These are phyloP conservation scores for Telmatochromis brichardi DNA, from an alignment of 2,113 vertebrate genomes.

Conservation along the genomic window DNA sequence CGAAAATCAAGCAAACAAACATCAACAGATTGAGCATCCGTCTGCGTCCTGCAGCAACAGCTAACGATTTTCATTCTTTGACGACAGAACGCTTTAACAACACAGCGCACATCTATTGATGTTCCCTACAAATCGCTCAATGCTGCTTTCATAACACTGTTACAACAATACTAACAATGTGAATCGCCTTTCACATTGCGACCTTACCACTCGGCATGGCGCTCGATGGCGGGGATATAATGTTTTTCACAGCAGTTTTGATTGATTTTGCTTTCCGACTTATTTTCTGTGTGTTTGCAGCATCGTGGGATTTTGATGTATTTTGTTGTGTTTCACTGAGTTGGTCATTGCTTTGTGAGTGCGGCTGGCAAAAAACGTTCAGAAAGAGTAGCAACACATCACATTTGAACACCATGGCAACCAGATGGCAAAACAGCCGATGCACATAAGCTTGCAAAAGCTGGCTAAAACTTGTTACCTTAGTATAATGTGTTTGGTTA, in stretches of 20 bases:
- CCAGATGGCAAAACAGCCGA: not conserved
- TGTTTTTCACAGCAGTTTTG: not conserved
- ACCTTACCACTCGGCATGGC: not conserved
- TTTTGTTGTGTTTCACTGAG: not conserved
- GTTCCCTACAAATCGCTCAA: not conserved
- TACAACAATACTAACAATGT: not conserved
- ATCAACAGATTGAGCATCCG: not conserved
- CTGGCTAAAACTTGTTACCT: too few relatives aligned
- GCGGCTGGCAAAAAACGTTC: not conserved
- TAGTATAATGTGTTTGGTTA: accelerated
- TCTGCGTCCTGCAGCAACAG: not conserved
- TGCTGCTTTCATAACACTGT: not conserved
- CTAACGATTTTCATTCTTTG: not conserved
- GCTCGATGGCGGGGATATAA: accelerated
- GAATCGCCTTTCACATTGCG: not conserved
- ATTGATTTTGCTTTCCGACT: not conserved
- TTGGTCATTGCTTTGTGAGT: not conserved
- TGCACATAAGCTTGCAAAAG: accelerated
- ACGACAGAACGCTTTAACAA: not conserved
- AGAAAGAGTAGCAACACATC: not conserved
- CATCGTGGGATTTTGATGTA: accelerated
- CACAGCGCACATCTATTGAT: not conserved
- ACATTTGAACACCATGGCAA: accelerated
- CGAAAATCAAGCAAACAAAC: not conserved
- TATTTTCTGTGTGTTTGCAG: not conserved